Evolutionary conservation across 1,140 invertebrate species (phyloP).

Genomic region (Papilio polytes): DNA sequence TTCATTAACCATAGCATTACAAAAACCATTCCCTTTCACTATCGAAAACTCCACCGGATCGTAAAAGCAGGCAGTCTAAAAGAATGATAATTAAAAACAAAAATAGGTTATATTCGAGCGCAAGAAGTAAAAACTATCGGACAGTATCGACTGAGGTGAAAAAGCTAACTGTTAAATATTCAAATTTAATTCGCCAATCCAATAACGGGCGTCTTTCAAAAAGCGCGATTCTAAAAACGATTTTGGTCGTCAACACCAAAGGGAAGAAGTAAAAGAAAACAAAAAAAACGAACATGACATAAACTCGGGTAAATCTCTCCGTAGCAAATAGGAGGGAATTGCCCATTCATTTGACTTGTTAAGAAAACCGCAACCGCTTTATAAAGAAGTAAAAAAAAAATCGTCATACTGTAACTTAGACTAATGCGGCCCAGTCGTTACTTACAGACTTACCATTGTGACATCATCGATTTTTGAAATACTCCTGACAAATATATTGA

Average conservation of each 20-base stretch:
- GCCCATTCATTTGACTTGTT: slow-evolving; percentile 83
- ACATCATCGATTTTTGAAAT: slow-evolving; percentile 99
- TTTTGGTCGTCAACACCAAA: slow-evolving; percentile 83
- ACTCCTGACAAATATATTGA: slow-evolving; percentile 99
- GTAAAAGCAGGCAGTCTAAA: slow-evolving; percentile 60
- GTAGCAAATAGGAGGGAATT: slow-evolving; percentile 68
- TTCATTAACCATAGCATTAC: slow-evolving; percentile 24
- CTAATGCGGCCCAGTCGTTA: slow-evolving; percentile 72
- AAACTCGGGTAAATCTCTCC: slow-evolving; percentile 74
- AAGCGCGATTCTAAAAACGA: slow-evolving; percentile 76
- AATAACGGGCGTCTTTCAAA: slow-evolving; percentile 40
- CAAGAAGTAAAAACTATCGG: slow-evolving; percentile 48
- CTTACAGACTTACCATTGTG: slow-evolving; percentile 95
- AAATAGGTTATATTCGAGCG: slow-evolving; percentile 44
- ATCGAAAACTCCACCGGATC: slow-evolving; percentile 47
- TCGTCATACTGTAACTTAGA: slow-evolving; percentile 65
- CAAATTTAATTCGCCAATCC: slow-evolving; percentile 38
- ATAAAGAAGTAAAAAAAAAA: slow-evolving; percentile 55
- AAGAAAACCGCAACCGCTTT: slow-evolving; percentile 61
- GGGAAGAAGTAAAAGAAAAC: slow-evolving; percentile 63
- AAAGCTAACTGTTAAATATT: slow-evolving; percentile 42
- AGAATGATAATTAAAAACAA: slow-evolving; percentile 46
- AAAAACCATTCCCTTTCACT: slow-evolving; percentile 52
- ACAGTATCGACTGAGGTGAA: slow-evolving; percentile 44
- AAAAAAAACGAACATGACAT: slow-evolving; percentile 67